A percentile compares a stretch with the other conserved stretches of the same genome.
Conservation (phyloP, 2,797 vertebrate genomes). For the Hapalemur alaotrensis region DNA sequence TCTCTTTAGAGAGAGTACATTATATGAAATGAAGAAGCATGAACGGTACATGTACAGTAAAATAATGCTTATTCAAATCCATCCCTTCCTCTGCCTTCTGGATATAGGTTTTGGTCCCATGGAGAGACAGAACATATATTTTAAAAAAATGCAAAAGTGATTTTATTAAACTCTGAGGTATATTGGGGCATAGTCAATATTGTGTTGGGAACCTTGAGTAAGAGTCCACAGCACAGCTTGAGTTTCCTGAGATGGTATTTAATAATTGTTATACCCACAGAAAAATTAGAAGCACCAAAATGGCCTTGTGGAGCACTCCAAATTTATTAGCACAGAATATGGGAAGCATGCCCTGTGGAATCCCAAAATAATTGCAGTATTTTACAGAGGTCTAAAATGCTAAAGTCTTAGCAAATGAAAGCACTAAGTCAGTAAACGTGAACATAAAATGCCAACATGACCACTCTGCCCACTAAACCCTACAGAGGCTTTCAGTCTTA, state of each 20-base stretch:
- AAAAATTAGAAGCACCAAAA: background rate
- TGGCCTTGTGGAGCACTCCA: background rate
- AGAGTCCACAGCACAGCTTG: background rate
- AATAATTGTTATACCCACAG: background rate
- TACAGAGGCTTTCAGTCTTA: background rate
- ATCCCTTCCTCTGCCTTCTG: background rate
- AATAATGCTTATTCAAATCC: background rate
- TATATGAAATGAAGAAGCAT: background rate
- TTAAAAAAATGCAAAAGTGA: background rate
- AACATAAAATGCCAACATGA: background rate
- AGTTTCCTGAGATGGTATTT: background rate
- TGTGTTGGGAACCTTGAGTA: background rate
- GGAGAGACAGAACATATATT: background rate
- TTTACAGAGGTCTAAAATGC: background rate
- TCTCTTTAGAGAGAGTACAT: background rate
- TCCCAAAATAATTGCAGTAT: background rate
- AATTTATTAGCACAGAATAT: background rate
- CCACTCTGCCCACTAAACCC: background rate
- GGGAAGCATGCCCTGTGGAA: background rate
- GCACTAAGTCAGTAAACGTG: background rate
- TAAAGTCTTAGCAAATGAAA: background rate
- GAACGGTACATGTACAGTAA: background rate
- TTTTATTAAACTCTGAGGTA: background rate
- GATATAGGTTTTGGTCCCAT: background rate
- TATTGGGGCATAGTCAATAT: background rate